These are phyloP conservation scores for Oryctolagus cuniculus DNA, from an alignment of 2,113 vertebrate genomes.

Conservation along the genomic window mOryCun1.1 NC_091445.1:29527001-29527500, in stretches of 20 bases:
- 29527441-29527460: neutral
- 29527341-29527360: neutral
- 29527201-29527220: neutral
- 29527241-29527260: neutral
- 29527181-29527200: neutral
- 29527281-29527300: neutral
- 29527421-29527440: conserved; percentile 33
- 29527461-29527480: conserved; percentile 13
- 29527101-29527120: conserved; percentile 5
- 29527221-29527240: neutral
- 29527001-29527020: neutral
- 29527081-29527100: neutral
- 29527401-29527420: neutral
- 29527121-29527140: neutral
- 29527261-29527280: neutral
- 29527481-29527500: neutral
- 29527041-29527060: neutral
- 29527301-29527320: neutral
- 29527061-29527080: neutral
- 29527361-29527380: neutral
- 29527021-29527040: neutral
- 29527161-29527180: neutral
- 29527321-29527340: neutral
- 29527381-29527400: neutral
- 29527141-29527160: neutral